Conservation (phyloP, 2,888 invertebrate species). For the Caradrina clavipalpis region DNA sequence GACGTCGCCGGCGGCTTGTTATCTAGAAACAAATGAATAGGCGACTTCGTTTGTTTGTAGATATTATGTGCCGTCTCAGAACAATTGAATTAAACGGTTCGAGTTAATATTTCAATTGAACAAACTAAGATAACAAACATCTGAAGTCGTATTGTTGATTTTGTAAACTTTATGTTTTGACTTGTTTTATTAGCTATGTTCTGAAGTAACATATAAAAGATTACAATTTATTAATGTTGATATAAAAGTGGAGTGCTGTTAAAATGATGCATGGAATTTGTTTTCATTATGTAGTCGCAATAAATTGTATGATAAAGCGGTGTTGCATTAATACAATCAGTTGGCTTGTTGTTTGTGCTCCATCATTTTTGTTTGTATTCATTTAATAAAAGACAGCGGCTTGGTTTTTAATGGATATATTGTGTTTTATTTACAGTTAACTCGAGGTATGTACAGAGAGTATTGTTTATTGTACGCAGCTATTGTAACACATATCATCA, state of each 20-base stretch:
- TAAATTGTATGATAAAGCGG: conserved; percentile 47
- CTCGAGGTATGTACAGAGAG: not conserved
- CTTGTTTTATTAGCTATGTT: conserved; percentile 19
- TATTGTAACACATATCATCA: conserved; percentile 3
- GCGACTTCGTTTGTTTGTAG: conserved; percentile 47
- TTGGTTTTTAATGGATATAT: conserved; percentile 28
- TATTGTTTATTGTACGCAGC: conserved; percentile 13
- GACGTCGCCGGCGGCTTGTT: conserved; percentile 21
- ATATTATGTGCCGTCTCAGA: conserved; percentile 39
- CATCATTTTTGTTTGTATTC: conserved; percentile 41
- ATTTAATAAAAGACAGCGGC: conserved; percentile 21
- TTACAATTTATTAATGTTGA: conserved; percentile 28
- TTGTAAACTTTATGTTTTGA: conserved; percentile 45
- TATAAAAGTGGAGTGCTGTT: conserved; percentile 27
- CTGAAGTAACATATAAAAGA: conserved; percentile 31
- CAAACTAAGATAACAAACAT: conserved; percentile 66
- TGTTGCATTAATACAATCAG: conserved; percentile 48
- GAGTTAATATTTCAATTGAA: conserved; percentile 67
- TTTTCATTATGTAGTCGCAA: conserved; percentile 40
- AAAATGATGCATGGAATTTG: conserved; percentile 44
- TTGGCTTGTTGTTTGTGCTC: conserved; percentile 38
- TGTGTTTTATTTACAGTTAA: conserved; percentile 1
- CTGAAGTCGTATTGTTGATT: conserved; percentile 63
- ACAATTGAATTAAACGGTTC: conserved; percentile 62
- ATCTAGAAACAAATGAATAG: conserved; percentile 43